A percentile compares a stretch with the other conserved stretches of the same genome.
Evolutionary conservation across 1,140 invertebrate species (phyloP).

Genomic region (Bactericera cockerelli): DNA sequence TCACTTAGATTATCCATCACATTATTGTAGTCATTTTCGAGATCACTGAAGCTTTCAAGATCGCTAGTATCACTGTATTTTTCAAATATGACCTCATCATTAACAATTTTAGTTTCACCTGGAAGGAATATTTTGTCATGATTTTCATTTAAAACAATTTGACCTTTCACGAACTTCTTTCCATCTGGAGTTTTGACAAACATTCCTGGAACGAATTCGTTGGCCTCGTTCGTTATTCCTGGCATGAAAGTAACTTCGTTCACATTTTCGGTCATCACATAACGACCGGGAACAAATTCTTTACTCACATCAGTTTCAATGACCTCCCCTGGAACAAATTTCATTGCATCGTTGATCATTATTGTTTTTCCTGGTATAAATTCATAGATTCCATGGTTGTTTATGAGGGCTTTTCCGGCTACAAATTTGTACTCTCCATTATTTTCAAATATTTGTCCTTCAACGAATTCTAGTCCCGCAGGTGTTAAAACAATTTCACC

Average conservation of each 20-base stretch:
- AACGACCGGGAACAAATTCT: conserved; percentile 49
- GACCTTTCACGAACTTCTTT: conserved; percentile 47
- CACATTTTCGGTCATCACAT: conserved; percentile 34
- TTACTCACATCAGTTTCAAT: conserved; percentile 29
- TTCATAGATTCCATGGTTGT: conserved; percentile 25
- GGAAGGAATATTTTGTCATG: conserved; percentile 40
- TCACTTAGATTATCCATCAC: conserved; percentile 2
- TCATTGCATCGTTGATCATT: conserved; percentile 36
- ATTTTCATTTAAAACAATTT: conserved; percentile 38
- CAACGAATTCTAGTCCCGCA: conserved; percentile 45
- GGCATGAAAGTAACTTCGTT: conserved; percentile 41
- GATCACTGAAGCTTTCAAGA: conserved; percentile 2
- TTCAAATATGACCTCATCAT: conserved; percentile 36
- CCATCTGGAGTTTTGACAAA: conserved; percentile 45
- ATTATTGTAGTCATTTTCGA: conserved; percentile 6
- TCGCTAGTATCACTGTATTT: background rate
- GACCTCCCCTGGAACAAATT: conserved; percentile 42
- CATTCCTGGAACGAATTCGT: conserved; percentile 46
- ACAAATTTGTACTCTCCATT: conserved; percentile 30
- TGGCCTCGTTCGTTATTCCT: conserved; percentile 34
- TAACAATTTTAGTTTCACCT: conserved; percentile 35
- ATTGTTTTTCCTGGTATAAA: conserved; percentile 49
- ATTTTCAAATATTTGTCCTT: conserved; percentile 42
- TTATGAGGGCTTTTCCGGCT: conserved; percentile 32
- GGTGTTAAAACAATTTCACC: conserved; percentile 52